Evolutionary conservation across 1,140 invertebrate genomes (phyloP), one percentile per base, ranked within the genome.

Genomic region (Proales similis): DNA sequence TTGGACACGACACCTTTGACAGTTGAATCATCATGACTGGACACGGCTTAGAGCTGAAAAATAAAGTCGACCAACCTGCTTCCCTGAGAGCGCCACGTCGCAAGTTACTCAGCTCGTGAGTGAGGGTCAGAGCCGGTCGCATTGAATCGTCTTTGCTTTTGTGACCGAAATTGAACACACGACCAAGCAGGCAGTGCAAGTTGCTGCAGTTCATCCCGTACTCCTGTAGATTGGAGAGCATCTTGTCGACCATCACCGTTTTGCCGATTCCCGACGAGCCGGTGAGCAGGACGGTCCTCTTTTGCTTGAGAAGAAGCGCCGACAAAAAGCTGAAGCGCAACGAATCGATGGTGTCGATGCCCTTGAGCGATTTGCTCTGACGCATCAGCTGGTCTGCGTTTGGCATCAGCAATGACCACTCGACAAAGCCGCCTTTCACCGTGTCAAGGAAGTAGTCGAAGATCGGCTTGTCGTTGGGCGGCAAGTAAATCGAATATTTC

Each of bases 191-290:
- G 12, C 36, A 30, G 14, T 29, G n/a, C n/a, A n/a, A n/a, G n/a
- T n/a, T n/a, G n/a, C n/a, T n/a, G 26, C 11, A 42, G 14, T 57
- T 57, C 45, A 57, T 30, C 39, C 27, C 51, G 39, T 29, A 26
- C 39, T n/a, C 51, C 51, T 11, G 11, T 57, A 12, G 33, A 14
- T 26, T 26, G 30, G 26, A 61, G 38, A 76, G 61, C 65, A 74
- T 70, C 65, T 73, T 64, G 42, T 70, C 68, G 14, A 76, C 70
- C 11, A 75, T 67, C 14, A 71, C 70, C n/a, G 72, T 70, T 62
- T 76, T 76, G 2, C 74, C 74, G 27, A 74, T 71, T 36, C 74
- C 74, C 51, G 72, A 72, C 22, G 75, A 73, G 63, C 74, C 74
- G 61, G 72, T 71, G 7, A 75, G 64, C 9, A 76, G 68, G 7